Evolutionary conservation across 2,113 vertebrate genomes (phyloP).

Genomic region (Calyptommatus sinebrachiatus): DNA sequence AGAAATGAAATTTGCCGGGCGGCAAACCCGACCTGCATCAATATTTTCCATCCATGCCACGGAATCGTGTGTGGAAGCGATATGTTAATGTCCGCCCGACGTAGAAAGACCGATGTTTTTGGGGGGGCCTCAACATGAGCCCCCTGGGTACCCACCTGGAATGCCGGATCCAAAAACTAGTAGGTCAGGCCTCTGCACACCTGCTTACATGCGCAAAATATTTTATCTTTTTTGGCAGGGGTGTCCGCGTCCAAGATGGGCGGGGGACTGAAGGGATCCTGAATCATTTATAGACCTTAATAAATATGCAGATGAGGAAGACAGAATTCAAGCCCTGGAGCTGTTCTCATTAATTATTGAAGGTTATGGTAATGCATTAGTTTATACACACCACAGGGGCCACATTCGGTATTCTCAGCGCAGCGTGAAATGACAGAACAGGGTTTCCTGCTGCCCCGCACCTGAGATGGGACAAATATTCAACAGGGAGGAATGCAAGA

Average conservation of each 20-base stretch:
- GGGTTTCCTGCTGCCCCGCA: too few relatives aligned
- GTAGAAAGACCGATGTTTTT: neutral
- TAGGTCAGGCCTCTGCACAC: too few relatives aligned
- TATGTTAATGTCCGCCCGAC: too few relatives aligned
- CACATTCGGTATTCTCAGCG: neutral
- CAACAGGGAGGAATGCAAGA: neutral
- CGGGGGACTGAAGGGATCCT: slow-evolving; percentile 49
- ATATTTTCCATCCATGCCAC: neutral
- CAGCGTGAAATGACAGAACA: neutral
- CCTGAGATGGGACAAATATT: neutral
- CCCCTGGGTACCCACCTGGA: too few relatives aligned
- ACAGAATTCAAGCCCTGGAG: slow-evolving; percentile 60
- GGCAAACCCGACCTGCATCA: neutral
- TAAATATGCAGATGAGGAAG: slow-evolving; percentile 77
- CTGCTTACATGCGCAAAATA: too few relatives aligned
- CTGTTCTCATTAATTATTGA: slow-evolving; percentile 75
- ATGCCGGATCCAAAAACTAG: too few relatives aligned
- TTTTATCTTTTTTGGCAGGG: too few relatives aligned
- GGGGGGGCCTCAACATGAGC: too few relatives aligned
- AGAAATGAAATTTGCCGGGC: neutral
- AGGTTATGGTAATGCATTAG: slow-evolving; percentile 61
- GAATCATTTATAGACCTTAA: slow-evolving; percentile 77
- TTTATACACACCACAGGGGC: slow-evolving; percentile 38
- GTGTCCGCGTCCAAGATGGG: neutral
- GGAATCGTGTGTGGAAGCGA: too few relatives aligned